Evolutionary conservation across 2,113 vertebrate species (phyloP).

Genomic region (Stegastes partitus): DNA sequence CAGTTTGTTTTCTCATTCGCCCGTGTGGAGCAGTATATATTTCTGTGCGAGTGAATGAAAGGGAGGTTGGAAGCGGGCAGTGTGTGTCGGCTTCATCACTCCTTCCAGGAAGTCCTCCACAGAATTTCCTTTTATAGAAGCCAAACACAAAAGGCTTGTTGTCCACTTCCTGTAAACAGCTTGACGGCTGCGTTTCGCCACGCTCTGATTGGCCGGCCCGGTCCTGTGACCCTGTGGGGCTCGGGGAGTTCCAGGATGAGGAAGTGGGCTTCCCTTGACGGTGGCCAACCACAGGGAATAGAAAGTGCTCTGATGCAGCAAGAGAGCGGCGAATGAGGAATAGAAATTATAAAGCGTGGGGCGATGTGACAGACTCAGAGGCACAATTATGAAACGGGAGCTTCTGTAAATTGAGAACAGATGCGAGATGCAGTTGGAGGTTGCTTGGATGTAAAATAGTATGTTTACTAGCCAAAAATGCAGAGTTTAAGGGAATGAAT

Average conservation of each 20-base stretch:
- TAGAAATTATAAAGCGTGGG: constrained; percentile 25
- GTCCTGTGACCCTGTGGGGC: constrained; percentile 54
- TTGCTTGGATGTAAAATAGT: constrained; percentile 1
- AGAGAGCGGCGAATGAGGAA: constrained; percentile 53
- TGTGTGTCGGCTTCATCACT: constrained; percentile 56
- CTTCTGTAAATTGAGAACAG: constrained; percentile 11
- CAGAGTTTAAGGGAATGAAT: constrained; percentile 5
- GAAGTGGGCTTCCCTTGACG: constrained; percentile 75
- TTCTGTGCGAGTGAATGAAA: constrained; percentile 56
- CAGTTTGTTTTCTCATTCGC: constrained; percentile 7
- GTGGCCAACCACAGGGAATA: constrained; percentile 54
- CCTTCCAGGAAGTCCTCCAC: constrained; percentile 82
- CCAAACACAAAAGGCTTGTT: constrained; percentile 83
- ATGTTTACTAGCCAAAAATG: neutral
- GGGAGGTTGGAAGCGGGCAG: constrained; percentile 1
- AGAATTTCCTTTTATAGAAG: constrained; percentile 88
- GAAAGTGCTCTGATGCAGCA: constrained; percentile 51
- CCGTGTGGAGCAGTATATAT: constrained; percentile 1
- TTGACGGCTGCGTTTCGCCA: constrained; percentile 40
- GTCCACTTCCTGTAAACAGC: constrained; percentile 88
- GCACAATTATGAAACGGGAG: neutral
- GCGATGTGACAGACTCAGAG: neutral
- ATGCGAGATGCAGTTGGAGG: neutral
- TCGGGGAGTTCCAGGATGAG: constrained; percentile 80
- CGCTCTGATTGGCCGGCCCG: constrained; percentile 53